A percentile compares a stretch with the other conserved stretches of the same genome.
Evolutionary conservation across 2,113 vertebrate genomes (phyloP).

Genomic region (Todiramphus saurophagus): DNA sequence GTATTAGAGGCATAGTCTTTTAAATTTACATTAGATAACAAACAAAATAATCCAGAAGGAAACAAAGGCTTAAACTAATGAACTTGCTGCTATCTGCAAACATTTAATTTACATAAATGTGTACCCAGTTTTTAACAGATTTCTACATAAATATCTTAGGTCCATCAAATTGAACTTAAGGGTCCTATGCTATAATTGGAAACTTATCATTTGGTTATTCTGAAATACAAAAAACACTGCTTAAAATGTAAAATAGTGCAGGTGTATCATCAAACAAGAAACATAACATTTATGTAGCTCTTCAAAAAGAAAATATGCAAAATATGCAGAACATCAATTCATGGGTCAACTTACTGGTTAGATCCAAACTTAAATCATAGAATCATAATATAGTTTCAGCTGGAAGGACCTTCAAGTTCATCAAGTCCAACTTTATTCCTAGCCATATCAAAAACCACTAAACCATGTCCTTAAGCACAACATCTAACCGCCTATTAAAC

Average conservation of each 20-base stretch:
- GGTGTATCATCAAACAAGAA: neutral
- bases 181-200: neutral
- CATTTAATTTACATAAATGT: neutral
- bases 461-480: too few species aligned
- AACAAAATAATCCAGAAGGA: neutral
- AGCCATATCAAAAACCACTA: too few species aligned
- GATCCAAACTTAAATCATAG: neutral
- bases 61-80: neutral
- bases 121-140: neutral
- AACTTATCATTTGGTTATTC: neutral
- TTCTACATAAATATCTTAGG: neutral
- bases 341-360: neutral
- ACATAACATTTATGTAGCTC: neutral
- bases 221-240: neutral
- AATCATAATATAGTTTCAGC: too few species aligned
- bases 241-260: neutral
- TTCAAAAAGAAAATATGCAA: neutral
- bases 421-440: too few species aligned
- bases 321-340: neutral
- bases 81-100: neutral
- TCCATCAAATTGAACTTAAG: neutral
- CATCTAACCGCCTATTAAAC: too few species aligned
- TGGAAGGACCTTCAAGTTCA: too few species aligned
- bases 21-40: neutral
- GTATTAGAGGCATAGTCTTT: neutral